These are phyloP conservation scores for Antechinus flavipes DNA, from an alignment of 2,113 vertebrate species.

Conservation along the genomic window DNA sequence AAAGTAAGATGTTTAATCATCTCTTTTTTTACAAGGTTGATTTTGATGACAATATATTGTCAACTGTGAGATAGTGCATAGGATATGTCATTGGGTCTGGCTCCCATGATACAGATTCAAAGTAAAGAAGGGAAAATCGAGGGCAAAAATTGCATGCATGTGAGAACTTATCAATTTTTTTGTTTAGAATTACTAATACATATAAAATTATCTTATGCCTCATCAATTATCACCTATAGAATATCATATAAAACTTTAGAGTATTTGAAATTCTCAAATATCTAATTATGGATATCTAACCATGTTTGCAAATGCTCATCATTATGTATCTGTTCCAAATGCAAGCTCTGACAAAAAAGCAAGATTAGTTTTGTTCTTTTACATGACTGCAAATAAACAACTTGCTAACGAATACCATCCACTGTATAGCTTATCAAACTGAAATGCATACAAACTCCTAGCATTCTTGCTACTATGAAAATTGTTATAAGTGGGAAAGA, in stretches of 20 bases:
- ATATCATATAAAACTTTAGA: conserved; percentile 16
- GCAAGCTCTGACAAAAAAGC: too few relatives aligned
- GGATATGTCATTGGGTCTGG: conserved; percentile 47
- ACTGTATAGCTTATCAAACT: accelerated
- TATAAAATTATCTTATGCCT: not conserved
- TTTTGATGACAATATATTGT: conserved; percentile 78
- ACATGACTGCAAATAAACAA: not conserved
- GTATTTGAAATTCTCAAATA: conserved; percentile 40
- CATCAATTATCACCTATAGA: conserved; percentile 24
- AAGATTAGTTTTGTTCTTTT: not conserved
- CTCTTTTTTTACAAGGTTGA: conserved; percentile 69
- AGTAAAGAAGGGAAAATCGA: conserved; percentile 49
- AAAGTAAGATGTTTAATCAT: conserved; percentile 82
- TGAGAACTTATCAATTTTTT: conserved; percentile 17
- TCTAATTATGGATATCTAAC: not conserved
- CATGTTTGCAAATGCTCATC: not conserved
- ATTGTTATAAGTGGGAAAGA: not conserved
- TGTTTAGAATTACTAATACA: conserved; percentile 49
- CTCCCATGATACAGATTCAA: conserved; percentile 52
- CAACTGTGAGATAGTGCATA: conserved; percentile 65
- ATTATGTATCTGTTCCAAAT: conserved; percentile 5
- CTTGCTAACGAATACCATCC: not conserved
- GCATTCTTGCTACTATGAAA: not conserved
- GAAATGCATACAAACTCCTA: too few relatives aligned
- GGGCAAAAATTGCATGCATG: conserved; percentile 17